These are phyloP conservation scores for Campoplex nolae DNA, from an alignment of 2,888 invertebrate genomes.

Conservation along the genomic window DNA sequence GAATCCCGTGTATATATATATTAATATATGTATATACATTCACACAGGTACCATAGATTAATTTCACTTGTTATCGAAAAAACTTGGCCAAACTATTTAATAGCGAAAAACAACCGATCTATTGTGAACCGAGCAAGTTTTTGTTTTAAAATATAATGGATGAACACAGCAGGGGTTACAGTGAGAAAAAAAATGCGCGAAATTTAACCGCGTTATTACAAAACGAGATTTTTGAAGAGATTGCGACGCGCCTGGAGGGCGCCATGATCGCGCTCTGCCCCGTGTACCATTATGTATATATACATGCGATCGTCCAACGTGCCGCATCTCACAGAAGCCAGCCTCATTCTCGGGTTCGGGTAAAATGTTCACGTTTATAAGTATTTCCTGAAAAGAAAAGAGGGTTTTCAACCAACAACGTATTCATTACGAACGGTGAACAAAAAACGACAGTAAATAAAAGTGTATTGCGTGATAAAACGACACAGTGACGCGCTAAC, in stretches of 20 bases:
- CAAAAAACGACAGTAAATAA: constrained; percentile 21
- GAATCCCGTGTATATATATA: neutral
- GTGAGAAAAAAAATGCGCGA: constrained; percentile 28
- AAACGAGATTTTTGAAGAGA: constrained; percentile 39
- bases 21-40: constrained; percentile 10
- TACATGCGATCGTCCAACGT: constrained; percentile 75
- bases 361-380: constrained; percentile 67
- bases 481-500: constrained; percentile 27
- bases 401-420: neutral
- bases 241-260: constrained; percentile 43
- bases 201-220: constrained; percentile 10
- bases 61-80: neutral
- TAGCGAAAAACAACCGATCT: neutral
- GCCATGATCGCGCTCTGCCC: constrained; percentile 17
- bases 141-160: neutral
- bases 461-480: neutral
- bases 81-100: neutral
- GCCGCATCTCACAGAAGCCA: constrained; percentile 75
- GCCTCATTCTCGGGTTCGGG: constrained; percentile 66
- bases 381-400: constrained; percentile 19
- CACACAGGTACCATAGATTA: neutral
- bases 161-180: neutral
- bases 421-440: neutral
- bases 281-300: constrained; percentile 53
- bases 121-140: neutral